Percentiles rank a stretch among this genome's conserved stretches.
These are phyloP conservation scores for Pseudococcus viburni DNA, from an alignment of 2,888 invertebrate genomes.

Conservation along the genomic window DNA sequence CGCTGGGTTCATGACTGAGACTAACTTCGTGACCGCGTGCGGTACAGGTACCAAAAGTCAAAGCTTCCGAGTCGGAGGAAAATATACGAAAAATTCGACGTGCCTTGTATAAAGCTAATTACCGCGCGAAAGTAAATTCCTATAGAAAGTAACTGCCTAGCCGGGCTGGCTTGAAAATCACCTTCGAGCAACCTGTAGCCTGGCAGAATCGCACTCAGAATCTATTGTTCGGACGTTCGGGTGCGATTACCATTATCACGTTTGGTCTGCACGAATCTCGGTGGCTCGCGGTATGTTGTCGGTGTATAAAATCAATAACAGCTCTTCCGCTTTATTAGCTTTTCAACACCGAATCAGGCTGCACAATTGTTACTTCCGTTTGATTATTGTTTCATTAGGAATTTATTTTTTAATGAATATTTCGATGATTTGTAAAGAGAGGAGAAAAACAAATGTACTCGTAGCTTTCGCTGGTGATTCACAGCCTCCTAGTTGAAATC, in stretches of 20 bases:
- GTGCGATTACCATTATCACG: constrained; percentile 43
- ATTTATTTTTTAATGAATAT: neutral
- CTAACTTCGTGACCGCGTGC: constrained; percentile 38
- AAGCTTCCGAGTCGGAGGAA: constrained; percentile 22
- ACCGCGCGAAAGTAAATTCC: constrained; percentile 33
- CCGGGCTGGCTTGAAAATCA: neutral
- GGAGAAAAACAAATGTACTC: no score
- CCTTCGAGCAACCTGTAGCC: constrained; percentile 6
- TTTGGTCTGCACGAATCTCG: neutral
- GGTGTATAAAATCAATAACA: constrained; percentile 7
- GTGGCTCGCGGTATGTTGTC: neutral
- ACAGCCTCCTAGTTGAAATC: no score
- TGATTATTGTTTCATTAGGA: constrained; percentile 9
- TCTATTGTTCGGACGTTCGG: constrained; percentile 11
- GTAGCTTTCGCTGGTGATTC: no score
- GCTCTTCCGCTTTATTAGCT: constrained; percentile 6
- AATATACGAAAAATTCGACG: constrained; percentile 40
- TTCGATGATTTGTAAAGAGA: neutral
- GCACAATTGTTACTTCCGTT: neutral
- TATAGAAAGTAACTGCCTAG: neutral
- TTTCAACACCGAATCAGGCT: constrained; percentile 18
- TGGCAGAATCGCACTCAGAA: neutral
- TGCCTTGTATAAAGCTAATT: constrained; percentile 36
- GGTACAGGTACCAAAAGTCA: constrained; percentile 40
- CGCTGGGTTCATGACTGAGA: constrained; percentile 31